Base-by-base conservation (phyloP, 2,113 vertebrate species). In the Nothocercus julius region DNA sequence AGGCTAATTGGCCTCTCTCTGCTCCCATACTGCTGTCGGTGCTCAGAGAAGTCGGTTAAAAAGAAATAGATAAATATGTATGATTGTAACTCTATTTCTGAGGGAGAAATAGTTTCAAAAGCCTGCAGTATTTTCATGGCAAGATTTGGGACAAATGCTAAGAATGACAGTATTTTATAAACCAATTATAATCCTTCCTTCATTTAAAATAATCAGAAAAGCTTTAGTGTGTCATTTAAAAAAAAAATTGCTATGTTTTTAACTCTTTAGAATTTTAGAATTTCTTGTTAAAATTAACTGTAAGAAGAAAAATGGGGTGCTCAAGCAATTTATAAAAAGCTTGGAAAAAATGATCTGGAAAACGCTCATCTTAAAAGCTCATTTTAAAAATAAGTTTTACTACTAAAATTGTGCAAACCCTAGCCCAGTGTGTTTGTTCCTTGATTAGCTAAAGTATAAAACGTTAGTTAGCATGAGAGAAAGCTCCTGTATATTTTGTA, bases 391-490 rank as follows among this genome's bases (percentile, higher is more conserved):
- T 2, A 49, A 27, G 44, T 92, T 94, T 90, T 85, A 77, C 54
- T 82, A 36, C 32, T 81, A 22, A 73, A 80, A 89, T 9, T 59
- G 34, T n/a, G 8, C 81, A 90, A 63, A 92, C 54, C 30, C 5
- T 68, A 49, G 20, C 59, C 28, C 44, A 64, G 54, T 40, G 32
- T 45, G 70, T 30, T 64, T 28, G 72, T 47, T 83, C 80, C 54
- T 62, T 7, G 47, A 62, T 44, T 79, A 56, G 56, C 85, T 93
- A 54, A n/a, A 90, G 85, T 83, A 96, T 78, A 94, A 73, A n/a
- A 28, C 70, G 63, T 92, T 75, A 73, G 54, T 90, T 32, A 53
- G 27, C 32, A 17, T 53, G 27, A 54, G 17, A 84, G 47, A 30
- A 79, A 92, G 51, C 72, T 81, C 74, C 58, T 85, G 47, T 28